phyloP scores from a whole-genome alignment of 1,140 invertebrate species.

The Lepidostoma basale region DNA sequence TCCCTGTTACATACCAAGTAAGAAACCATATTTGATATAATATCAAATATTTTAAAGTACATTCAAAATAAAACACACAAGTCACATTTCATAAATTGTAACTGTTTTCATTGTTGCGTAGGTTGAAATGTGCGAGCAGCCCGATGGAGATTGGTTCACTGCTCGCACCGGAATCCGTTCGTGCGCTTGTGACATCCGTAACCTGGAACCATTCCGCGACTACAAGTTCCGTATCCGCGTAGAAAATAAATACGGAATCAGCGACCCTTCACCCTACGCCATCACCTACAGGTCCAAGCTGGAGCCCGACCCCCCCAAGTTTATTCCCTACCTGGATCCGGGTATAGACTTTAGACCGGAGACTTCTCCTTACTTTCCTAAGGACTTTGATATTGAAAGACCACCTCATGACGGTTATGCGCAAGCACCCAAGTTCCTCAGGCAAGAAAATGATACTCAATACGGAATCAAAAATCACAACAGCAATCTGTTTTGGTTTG shows the following conservation, averaged over 20 bases:
- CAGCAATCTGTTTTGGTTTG: constrained; percentile 87
- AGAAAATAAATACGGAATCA: constrained; percentile 96
- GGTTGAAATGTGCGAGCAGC: constrained; percentile 90
- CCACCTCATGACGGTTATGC: constrained; percentile 83
- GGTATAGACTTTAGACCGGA: constrained; percentile 87
- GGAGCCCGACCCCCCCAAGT: constrained; percentile 79
- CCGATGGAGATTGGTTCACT: constrained; percentile 88
- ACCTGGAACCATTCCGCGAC: constrained; percentile 84
- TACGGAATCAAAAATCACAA: constrained; percentile 90
- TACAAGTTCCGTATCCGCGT: constrained; percentile 93
- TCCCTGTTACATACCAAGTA: constrained; percentile 87
- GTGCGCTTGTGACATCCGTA: constrained; percentile 83
- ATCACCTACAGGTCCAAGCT: constrained; percentile 81
- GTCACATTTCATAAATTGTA: not conserved
- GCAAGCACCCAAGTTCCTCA: constrained; percentile 81
- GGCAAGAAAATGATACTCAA: constrained; percentile 82
- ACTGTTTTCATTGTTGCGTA: constrained; percentile 38
- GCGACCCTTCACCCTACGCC: constrained; percentile 89
- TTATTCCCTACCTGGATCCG: constrained; percentile 78
- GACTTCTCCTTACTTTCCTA: constrained; percentile 87
- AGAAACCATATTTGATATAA: constrained; percentile 18
- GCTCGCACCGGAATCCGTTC: constrained; percentile 80
- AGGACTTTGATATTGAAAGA: constrained; percentile 87
- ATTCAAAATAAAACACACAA: not conserved
- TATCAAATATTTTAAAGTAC: not conserved